Base-by-base conservation (phyloP, 2,797 vertebrate species). In the Sebastes variabilis region DNA sequence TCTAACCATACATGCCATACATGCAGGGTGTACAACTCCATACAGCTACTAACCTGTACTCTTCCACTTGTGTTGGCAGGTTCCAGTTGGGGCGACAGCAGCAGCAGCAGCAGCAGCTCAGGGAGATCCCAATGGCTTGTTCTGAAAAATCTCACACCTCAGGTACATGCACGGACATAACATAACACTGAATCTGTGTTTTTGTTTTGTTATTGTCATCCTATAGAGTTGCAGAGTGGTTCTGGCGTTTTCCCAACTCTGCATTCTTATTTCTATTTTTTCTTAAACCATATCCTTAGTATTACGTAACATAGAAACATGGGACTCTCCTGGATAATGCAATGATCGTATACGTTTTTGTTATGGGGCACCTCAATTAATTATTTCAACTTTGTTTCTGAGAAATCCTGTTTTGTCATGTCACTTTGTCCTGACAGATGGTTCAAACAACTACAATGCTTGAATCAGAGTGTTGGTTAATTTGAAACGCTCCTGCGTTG, bases 141-240 rank as follows among this genome's bases (percentile, higher is more conserved):
- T 96, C 96, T 99, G 56, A 99, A 99, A 93, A 99, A 99, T 97
- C 98, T 99, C 93, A 99, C 98, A 95, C 98, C 98, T 97, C 98
- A 99, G 98, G 98, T 99, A 92, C 56, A 29, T 2, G 1, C 14
- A 58, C 30, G 6, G 4, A 22, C 29, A 10, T 3, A 24, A 52
- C 14, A 14, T 42, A 4, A 49, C 5, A 2, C 18, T 27, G 24
- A 10, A 22, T 34, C 6, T 56, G 14, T 13, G 6, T 22, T 12
- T 4, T 56, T 8, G 0, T 56, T 29, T 68, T 32, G 11, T 56
- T 30, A 6, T 34, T 3, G 4, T 34, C 12, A 14, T 66, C 0
- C 11, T 34, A 2, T 64, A 3, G 16, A 65, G 3, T 32, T 46
- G n/a, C 4, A 3, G 25, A n/a, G 54, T 18, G 34, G 22, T 49